Conservation (phyloP, 1,140 invertebrate species). For the Metaphire vulgaris region DNA sequence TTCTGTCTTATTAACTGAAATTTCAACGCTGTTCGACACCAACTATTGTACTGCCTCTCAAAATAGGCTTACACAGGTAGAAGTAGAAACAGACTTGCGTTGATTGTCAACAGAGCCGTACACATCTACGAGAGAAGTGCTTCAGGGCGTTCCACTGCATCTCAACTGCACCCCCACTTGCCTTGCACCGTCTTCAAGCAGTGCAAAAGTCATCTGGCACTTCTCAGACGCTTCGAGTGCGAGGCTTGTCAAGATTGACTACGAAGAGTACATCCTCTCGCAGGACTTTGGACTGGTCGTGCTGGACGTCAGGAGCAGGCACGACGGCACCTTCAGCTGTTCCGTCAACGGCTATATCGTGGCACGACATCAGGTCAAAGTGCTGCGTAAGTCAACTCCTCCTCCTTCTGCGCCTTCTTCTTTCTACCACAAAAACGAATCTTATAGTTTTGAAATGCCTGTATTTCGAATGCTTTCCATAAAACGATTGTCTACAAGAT, state of each 20-base stretch:
- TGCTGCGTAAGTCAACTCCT: constrained; percentile 3
- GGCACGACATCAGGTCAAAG: constrained; percentile 9
- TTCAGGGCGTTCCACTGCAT: neutral
- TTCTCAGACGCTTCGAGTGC: constrained; percentile 1
- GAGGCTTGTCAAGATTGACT: constrained; percentile 1
- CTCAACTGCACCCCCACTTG: neutral
- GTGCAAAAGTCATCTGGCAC: constrained; percentile 13
- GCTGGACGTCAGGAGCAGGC: neutral
- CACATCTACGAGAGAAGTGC: neutral
- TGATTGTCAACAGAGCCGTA: neutral
- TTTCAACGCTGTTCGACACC: no score
- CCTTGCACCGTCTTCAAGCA: neutral
- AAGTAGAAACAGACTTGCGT: no score
- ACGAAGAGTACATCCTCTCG: constrained; percentile 8
- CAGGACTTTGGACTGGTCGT: constrained; percentile 11
- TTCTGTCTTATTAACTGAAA: no score
- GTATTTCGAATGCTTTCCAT: neutral
- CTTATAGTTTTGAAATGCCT: neutral
- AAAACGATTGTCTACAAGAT: no score
- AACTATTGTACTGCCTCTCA: no score
- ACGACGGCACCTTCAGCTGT: constrained; percentile 16
- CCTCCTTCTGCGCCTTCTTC: no score
- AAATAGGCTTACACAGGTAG: no score
- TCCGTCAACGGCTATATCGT: constrained; percentile 9
- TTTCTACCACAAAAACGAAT: no score